phyloP scores from a whole-genome alignment of 2,113 vertebrate genomes.

The Dipodomys merriami region DNA sequence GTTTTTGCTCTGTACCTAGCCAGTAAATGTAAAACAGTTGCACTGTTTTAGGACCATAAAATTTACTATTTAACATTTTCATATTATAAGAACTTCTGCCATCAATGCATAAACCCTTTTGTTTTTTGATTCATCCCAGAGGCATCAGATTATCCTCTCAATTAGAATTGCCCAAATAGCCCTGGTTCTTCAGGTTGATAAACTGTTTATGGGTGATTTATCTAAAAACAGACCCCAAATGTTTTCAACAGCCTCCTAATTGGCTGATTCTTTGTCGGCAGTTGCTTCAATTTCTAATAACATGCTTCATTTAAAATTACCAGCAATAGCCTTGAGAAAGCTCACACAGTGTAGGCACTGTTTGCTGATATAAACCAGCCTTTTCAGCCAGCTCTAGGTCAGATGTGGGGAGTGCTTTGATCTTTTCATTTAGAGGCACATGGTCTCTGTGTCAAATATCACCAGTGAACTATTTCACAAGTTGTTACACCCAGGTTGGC shows the following conservation, averaged over 20 bases:
- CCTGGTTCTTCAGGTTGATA: not conserved
- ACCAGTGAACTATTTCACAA: conserved; percentile 67
- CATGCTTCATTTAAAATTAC: not conserved
- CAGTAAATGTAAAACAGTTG: not conserved
- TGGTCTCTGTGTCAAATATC: conserved; percentile 63
- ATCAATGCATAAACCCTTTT: conserved; percentile 6
- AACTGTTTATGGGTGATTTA: conserved; percentile 25
- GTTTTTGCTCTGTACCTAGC: not conserved
- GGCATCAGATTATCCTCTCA: not conserved
- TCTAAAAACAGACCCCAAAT: not conserved
- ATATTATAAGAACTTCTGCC: not conserved
- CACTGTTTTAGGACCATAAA: not conserved
- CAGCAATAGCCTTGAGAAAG: not conserved
- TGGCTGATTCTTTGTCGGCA: not conserved
- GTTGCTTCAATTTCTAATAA: not conserved
- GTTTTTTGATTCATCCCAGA: not conserved
- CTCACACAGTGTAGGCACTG: no score
- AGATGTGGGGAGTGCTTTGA: conserved; percentile 58
- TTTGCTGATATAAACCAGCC: not conserved
- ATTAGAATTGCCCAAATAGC: conserved; percentile 16
- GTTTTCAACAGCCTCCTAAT: not conserved
- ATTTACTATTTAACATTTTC: not conserved
- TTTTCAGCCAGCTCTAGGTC: conserved; percentile 50
- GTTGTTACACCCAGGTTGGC: conserved; percentile 37
- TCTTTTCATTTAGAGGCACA: conserved; percentile 53